Base-by-base conservation (phyloP, 92 coral and sea anemone genomes). In the Desmophyllum pertusum region DNA sequence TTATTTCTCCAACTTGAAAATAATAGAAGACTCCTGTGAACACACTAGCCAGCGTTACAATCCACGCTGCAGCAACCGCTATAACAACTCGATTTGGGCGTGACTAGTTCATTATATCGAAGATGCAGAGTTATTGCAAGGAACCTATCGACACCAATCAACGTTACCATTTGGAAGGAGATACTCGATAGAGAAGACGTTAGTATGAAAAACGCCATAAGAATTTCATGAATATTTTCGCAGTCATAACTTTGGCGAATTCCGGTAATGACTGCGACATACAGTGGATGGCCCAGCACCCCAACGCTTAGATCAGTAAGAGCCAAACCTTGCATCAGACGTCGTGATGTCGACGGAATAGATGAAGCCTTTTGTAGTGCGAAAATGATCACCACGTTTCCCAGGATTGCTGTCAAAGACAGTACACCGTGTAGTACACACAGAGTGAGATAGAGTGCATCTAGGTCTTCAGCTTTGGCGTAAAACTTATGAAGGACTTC, bases 101-200 rank as follows among this genome's bases (percentile, higher is more conserved):
- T 80, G 19, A 80, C 61, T 4, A 66, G 65, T 36, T 80, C 64
- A 3, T 67, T 50, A 31, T 80, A 80, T 66, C 84, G n/a, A 29
- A 80, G 36, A 50, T 80, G 84, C 50, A 80, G 65, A 10, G 11
- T 45, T 8, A 80, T 80, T 17, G 84, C 74, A 10, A 80, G 84
- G 4, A 80, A 80, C 9, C 84, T 75, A 38, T 80, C 84, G 10
- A 80, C 37, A 21, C 84, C 84, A 15, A 48, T 80, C 1, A 80
- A 36, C 3, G 55, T 48, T 2, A 80, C 75, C 13, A 42, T 37
- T 1, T 10, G 39, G 23, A 66, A 23, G 3, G 84, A 80, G 5
- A 36, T 52, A 35, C 41, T 1, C 15, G n/a, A 21, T 21, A 45
- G 38, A 29, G 30, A 67, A 66, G 65, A 29, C 4, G 42, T 13